A percentile compares a stretch with the other conserved stretches of the same genome.
These are phyloP conservation scores for Apamea monoglypha DNA, from an alignment of 2,888 invertebrate species.

Conservation along the genomic window DNA sequence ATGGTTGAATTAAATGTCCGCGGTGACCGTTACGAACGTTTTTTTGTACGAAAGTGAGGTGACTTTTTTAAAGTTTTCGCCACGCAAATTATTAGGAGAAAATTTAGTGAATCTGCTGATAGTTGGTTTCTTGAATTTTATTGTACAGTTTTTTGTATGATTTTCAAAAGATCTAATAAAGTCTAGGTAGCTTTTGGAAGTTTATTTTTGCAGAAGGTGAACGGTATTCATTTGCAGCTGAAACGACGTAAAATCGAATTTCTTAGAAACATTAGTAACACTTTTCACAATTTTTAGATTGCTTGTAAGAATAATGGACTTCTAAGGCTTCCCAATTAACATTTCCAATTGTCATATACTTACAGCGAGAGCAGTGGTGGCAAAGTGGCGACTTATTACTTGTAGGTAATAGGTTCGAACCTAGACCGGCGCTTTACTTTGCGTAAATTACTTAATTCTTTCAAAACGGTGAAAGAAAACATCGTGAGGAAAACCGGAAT, in stretches of 20 bases:
- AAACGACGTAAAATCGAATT: slow-evolving; percentile 34
- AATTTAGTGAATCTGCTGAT: slow-evolving; percentile 43
- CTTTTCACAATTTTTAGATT: slow-evolving; percentile 30
- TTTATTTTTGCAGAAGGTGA: slow-evolving; percentile 28
- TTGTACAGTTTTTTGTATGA: slow-evolving; percentile 35
- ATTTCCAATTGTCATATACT: neutral
- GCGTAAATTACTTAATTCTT: neutral
- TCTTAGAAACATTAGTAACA: slow-evolving; percentile 40
- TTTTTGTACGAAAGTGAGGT: slow-evolving; percentile 71
- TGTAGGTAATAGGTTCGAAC: neutral
- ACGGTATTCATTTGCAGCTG: slow-evolving; percentile 11
- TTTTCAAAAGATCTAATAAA: slow-evolving; percentile 29
- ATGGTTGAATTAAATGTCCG: slow-evolving; percentile 77
- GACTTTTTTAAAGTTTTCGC: slow-evolving; percentile 59
- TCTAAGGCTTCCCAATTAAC: neutral
- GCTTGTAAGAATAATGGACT: neutral
- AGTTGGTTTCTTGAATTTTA: slow-evolving; percentile 10
- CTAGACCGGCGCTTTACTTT: neutral
- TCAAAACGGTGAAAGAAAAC: neutral
- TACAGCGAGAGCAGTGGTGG: neutral
- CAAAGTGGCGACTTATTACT: neutral
- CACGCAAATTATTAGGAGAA: slow-evolving; percentile 59
- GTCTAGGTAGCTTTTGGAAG: slow-evolving; percentile 19
- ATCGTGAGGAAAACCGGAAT: neutral
- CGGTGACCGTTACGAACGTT: slow-evolving; percentile 71